Percentiles rank a stretch among this genome's conserved stretches.
These are phyloP conservation scores for Hippocampus zosterae DNA, from an alignment of 2,113 vertebrate species.

Conservation along the genomic window DNA sequence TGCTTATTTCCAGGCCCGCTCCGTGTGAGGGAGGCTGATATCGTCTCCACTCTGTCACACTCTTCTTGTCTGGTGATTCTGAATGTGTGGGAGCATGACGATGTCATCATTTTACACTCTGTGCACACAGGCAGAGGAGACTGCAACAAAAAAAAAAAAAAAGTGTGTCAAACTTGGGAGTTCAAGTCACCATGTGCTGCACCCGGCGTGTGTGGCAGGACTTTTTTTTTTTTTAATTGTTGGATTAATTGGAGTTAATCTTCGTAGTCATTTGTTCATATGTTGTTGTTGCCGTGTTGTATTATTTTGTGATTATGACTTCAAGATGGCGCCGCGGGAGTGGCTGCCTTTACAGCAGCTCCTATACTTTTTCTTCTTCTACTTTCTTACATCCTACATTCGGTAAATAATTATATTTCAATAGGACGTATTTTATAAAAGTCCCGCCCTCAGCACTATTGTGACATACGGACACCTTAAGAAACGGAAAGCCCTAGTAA, in stretches of 20 bases:
- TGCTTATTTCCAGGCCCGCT: conserved; percentile 3
- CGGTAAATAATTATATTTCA: not conserved
- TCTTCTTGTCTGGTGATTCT: conserved; percentile 3
- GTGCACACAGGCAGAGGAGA: conserved; percentile 3
- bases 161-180: conserved; percentile 13
- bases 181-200: not conserved
- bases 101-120: conserved; percentile 23
- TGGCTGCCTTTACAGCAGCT: too few relatives aligned
- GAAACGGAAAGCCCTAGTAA: too few relatives aligned
- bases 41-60: conserved; percentile 8
- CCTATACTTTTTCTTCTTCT: too few relatives aligned
- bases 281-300: too few relatives aligned
- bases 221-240: too few relatives aligned
- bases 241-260: too few relatives aligned
- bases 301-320: too few relatives aligned
- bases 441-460: too few relatives aligned
- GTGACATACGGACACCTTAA: too few relatives aligned
- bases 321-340: too few relatives aligned
- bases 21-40: not conserved
- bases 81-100: conserved; percentile 1
- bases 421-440: not conserved
- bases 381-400: not conserved
- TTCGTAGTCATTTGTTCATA: too few relatives aligned
- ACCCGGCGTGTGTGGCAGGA: not conserved
- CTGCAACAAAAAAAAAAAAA: conserved; percentile 4